Conservation (phyloP, 2,113 vertebrate genomes). For the Felis chaus region DNA sequence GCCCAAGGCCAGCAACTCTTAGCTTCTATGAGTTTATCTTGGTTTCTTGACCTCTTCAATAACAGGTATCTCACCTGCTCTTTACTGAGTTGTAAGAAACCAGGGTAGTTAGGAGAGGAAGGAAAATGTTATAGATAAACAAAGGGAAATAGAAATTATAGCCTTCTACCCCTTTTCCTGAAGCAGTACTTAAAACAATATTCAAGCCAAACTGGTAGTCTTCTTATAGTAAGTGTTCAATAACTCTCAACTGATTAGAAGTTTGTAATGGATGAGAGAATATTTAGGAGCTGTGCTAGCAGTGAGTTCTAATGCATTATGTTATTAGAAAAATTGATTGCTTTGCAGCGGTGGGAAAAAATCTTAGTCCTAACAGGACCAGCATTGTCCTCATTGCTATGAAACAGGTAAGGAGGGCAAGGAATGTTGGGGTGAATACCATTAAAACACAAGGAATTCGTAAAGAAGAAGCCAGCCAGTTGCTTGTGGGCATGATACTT, state of each 20-base stretch:
- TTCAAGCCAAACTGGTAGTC: neutral
- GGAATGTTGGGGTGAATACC: neutral
- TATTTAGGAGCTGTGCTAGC: neutral
- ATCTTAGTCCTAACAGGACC: constrained; percentile 36
- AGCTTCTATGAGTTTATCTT: neutral
- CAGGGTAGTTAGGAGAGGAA: neutral
- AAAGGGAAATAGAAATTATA: neutral
- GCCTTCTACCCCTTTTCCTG: neutral
- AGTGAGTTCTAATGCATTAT: neutral
- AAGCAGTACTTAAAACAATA: neutral
- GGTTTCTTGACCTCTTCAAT: neutral
- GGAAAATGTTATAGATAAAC: neutral
- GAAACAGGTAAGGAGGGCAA: constrained; percentile 50
- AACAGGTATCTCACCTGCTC: neutral
- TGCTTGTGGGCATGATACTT: neutral
- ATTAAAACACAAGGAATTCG: constrained; percentile 17
- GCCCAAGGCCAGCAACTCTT: neutral
- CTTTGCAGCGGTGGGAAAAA: constrained; percentile 61
- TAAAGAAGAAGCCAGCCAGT: neutral
- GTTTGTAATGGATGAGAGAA: neutral
- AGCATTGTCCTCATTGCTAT: constrained; percentile 63
- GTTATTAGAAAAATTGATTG: constrained; percentile 64
- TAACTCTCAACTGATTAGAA: neutral
- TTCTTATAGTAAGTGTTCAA: neutral
- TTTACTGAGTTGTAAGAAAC: constrained; percentile 25